These are phyloP conservation scores for Parasteatoda tepidariorum DNA, from an alignment of 1,140 invertebrate genomes.

Conservation along the genomic window DNA sequence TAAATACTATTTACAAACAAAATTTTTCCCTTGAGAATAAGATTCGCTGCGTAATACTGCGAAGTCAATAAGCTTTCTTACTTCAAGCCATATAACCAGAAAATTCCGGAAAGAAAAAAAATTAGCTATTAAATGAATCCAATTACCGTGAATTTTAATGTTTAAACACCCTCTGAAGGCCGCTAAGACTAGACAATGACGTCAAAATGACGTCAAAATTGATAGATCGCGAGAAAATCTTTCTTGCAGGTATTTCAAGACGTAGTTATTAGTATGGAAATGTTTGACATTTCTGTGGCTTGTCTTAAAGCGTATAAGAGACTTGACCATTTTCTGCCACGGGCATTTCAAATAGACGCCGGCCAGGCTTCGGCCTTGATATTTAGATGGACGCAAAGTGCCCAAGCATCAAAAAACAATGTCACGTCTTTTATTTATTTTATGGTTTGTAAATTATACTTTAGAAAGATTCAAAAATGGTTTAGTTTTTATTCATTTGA, in stretches of 20 bases:
- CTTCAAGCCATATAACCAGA: no score
- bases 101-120: background rate
- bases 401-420: background rate
- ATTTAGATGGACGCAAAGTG: background rate
- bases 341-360: conserved; percentile 3
- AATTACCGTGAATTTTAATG: background rate
- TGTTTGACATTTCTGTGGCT: background rate
- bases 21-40: no score
- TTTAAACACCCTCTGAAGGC: background rate
- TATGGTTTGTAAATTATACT: conserved; percentile 2
- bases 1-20: no score
- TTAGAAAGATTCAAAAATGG: background rate
- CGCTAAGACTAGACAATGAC: background rate
- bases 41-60: no score
- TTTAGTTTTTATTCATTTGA: background rate
- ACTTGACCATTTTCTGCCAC: background rate
- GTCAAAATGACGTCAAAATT: conserved; percentile 21
- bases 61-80: no score
- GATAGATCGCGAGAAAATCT: background rate
- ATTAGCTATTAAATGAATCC: background rate
- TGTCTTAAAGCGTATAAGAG: background rate
- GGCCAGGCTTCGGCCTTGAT: conserved; percentile 43
- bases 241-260: background rate
- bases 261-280: background rate
- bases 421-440: background rate